These are phyloP conservation scores for Sander lucioperca DNA, from an alignment of 2,113 vertebrate genomes.

Conservation along the genomic window DNA sequence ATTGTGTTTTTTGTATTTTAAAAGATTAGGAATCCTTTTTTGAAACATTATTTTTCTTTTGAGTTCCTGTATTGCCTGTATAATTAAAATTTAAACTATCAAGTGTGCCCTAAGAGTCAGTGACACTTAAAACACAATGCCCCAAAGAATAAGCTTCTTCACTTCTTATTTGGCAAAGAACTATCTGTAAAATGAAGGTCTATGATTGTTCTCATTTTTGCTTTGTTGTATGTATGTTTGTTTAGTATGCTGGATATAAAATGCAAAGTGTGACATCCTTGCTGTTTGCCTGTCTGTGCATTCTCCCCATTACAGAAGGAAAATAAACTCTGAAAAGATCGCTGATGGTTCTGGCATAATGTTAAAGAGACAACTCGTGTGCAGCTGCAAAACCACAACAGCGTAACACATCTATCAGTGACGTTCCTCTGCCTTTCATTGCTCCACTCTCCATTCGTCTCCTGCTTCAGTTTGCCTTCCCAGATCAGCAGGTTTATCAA, in stretches of 20 bases:
- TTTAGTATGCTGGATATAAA: conserved; percentile 70
- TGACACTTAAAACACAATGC: conserved; percentile 22
- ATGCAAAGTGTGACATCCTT: conserved; percentile 70
- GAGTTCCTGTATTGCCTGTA: background rate
- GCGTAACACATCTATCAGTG: background rate
- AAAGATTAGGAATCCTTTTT: background rate
- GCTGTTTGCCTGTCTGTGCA: conserved; percentile 76
- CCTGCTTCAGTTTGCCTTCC: background rate
- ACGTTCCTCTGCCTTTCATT: no score
- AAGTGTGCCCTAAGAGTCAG: background rate
- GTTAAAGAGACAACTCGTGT: background rate
- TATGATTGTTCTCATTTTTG: conserved; percentile 50
- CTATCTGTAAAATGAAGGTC: conserved; percentile 45
- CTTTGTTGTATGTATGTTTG: conserved; percentile 56
- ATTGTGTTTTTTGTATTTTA: conserved; percentile 10
- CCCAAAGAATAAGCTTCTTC: conserved; percentile 52
- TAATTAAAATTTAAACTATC: conserved; percentile 6
- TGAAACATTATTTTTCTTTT: background rate
- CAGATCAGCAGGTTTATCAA: conserved; percentile 4
- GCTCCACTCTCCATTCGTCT: background rate
- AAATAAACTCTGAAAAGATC: conserved; percentile 74
- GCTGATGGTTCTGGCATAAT: background rate
- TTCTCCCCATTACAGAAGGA: conserved; percentile 58
- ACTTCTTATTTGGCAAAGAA: conserved; percentile 11
- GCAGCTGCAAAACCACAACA: background rate